Conservation (phyloP, 2,888 invertebrate genomes). For the Plusia festucae region DNA sequence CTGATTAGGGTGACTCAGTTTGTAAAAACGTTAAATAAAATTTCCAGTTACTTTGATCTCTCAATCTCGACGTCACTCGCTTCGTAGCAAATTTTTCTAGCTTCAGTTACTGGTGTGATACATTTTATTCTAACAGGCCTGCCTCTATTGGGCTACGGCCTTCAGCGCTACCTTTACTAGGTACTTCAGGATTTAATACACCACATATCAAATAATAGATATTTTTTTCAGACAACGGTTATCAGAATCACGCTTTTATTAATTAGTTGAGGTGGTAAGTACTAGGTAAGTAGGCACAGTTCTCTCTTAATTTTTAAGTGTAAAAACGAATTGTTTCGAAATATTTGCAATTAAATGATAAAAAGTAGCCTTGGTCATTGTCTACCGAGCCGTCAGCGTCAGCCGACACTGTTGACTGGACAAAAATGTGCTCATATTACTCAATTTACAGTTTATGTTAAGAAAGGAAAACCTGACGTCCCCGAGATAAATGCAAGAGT, state of each 20-base stretch:
- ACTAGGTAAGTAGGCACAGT: not conserved
- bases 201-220: too few relatives aligned
- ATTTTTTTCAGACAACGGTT: too few relatives aligned
- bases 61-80: not conserved
- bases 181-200: too few relatives aligned
- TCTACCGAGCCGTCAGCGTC: slow-evolving; percentile 9
- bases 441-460: slow-evolving; percentile 39
- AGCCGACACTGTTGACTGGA: slow-evolving; percentile 38
- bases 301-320: not conserved
- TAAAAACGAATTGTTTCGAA: not conserved
- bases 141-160: too few relatives aligned
- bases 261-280: too few relatives aligned
- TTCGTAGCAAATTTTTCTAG: too few relatives aligned
- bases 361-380: slow-evolving; percentile 43
- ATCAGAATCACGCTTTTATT: too few relatives aligned
- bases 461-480: slow-evolving; percentile 42
- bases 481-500: slow-evolving; percentile 34
- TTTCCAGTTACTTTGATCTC: not conserved
- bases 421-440: slow-evolving; percentile 50
- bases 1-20: not conserved
- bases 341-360: slow-evolving; percentile 9
- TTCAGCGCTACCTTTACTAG: too few relatives aligned
- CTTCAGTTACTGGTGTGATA: too few relatives aligned
- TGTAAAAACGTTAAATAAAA: not conserved
- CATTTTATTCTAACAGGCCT: too few relatives aligned